Evolutionary conservation across 37 sponge, comb jelly and placozoan species (phyloP).

Genomic region (Sycon ciliatum): DNA sequence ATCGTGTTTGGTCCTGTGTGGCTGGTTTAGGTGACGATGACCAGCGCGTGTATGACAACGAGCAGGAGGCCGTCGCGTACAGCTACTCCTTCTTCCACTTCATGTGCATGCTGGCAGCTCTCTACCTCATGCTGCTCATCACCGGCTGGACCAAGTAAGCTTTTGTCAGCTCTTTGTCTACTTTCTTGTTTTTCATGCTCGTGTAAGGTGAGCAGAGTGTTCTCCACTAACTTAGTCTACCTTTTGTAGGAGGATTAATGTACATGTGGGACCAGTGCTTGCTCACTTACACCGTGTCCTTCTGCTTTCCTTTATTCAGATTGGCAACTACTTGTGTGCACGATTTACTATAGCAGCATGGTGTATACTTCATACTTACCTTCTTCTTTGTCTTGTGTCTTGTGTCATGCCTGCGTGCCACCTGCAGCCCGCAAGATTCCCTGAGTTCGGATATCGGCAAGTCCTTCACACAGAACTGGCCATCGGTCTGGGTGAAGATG

Average conservation of each 20-base stretch:
- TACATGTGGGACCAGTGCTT: no score
- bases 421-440: no score
- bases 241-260: no score
- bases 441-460: constrained; percentile 38
- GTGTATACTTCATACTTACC: constrained; percentile 28
- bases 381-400: background rate
- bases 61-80: constrained; percentile 82
- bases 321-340: no score
- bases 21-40: constrained; percentile 40
- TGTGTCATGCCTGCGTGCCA: background rate
- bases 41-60: constrained; percentile 60
- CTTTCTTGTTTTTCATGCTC: no score
- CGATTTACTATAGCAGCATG: constrained; percentile 28
- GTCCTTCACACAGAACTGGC: constrained; percentile 65
- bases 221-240: no score
- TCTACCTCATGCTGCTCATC: constrained; percentile 91
- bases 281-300: no score
- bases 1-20: no score
- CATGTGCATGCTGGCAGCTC: constrained; percentile 72
- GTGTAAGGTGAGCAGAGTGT: no score
- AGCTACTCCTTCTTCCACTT: constrained; percentile 98
- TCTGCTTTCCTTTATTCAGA: no score
- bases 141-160: constrained; percentile 94
- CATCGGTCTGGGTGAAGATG: constrained; percentile 79
- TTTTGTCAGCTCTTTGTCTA: no score